phyloP scores from a whole-genome alignment of 2,797 vertebrate species.

The Enteromius fasciolatus region DNA sequence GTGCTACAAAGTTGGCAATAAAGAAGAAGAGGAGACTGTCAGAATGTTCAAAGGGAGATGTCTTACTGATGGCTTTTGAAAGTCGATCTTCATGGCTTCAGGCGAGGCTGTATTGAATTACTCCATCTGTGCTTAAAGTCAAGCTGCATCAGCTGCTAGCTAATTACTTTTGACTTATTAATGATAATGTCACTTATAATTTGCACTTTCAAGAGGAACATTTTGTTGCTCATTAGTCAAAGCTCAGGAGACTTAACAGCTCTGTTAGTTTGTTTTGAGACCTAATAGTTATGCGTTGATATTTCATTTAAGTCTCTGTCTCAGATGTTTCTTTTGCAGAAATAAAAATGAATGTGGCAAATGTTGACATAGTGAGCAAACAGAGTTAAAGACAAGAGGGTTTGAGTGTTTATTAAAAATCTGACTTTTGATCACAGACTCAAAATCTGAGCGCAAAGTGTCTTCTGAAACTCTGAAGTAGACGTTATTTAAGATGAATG shows the following conservation, averaged over 20 bases:
- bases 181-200: constrained; percentile 31
- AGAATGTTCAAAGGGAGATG: constrained; percentile 37
- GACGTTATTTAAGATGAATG: background rate
- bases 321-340: background rate
- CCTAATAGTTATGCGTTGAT: background rate
- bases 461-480: background rate
- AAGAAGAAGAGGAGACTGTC: constrained; percentile 34
- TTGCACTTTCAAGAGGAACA: background rate
- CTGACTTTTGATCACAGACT: background rate
- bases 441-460: background rate
- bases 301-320: constrained; percentile 3
- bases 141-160: constrained; percentile 14
- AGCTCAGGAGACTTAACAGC: constrained; percentile 10
- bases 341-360: background rate
- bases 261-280: background rate
- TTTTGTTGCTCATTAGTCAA: constrained; percentile 15
- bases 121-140: constrained; percentile 20
- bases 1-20: constrained; percentile 33
- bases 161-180: constrained; percentile 37
- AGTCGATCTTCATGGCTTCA: constrained; percentile 33
- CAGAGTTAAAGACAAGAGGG: background rate
- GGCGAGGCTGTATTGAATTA: constrained; percentile 29
- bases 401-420: background rate
- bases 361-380: background rate
- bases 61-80: constrained; percentile 38